Evolutionary conservation across 2,113 vertebrate genomes (phyloP).

Genomic region (Leucosticte australis): DNA sequence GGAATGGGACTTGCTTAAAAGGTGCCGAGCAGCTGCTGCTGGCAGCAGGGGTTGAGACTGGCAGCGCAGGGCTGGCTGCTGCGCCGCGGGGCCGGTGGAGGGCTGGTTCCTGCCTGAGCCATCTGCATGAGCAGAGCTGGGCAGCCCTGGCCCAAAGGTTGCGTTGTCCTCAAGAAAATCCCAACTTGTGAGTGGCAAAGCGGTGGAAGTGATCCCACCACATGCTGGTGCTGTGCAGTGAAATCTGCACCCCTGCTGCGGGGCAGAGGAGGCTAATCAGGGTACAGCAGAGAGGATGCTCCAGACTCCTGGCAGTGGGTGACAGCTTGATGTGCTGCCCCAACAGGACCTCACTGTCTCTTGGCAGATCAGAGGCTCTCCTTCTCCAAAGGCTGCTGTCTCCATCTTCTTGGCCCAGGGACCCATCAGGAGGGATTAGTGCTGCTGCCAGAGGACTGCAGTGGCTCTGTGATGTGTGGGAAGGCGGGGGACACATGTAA

Average conservation of each 20-base stretch:
- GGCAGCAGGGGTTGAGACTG: not conserved
- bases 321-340: not conserved
- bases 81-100: rapidly evolving
- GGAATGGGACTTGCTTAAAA: not conserved
- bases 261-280: not conserved
- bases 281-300: slow-evolving; percentile 1
- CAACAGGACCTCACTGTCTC: not conserved
- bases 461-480: not conserved
- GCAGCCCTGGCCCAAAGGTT: not conserved
- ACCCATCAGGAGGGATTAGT: slow-evolving; percentile 45
- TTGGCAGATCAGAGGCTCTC: slow-evolving; percentile 27
- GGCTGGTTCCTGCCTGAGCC: not conserved
- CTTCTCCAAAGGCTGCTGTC: slow-evolving; percentile 34
- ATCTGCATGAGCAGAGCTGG: not conserved
- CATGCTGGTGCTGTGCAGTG: not conserved
- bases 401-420: slow-evolving; percentile 44
- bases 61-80: not conserved
- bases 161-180: not conserved
- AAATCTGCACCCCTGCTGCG: not conserved
- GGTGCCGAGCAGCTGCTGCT: slow-evolving; percentile 20
- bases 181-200: not conserved
- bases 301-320: not conserved
- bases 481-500: not conserved
- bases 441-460: slow-evolving; percentile 25
- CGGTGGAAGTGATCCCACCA: not conserved